Conservation (phyloP, 2,888 invertebrate species). For the Drosophila falleni region DNA sequence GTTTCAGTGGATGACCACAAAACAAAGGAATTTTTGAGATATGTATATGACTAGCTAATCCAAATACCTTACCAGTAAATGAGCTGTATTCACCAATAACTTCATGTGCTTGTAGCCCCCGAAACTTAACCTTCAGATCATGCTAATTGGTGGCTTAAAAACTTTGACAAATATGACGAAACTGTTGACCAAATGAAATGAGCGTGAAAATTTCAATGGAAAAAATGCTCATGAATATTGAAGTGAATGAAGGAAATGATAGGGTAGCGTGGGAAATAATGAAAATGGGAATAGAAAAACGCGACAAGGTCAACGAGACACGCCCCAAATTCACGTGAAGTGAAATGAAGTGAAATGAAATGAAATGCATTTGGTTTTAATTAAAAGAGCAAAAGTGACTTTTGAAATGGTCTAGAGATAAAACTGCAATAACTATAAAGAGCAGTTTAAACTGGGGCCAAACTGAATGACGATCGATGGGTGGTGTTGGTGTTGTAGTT, state of each 20-base stretch:
- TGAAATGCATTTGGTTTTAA: constrained; percentile 71
- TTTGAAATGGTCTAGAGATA: constrained; percentile 71
- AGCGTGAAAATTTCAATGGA: constrained; percentile 51
- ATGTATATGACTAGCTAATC: constrained; percentile 30
- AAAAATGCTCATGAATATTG: constrained; percentile 24
- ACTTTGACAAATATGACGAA: constrained; percentile 50
- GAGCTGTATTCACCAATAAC: constrained; percentile 29
- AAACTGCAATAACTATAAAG: constrained; percentile 78
- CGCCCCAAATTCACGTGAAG: constrained; percentile 56
- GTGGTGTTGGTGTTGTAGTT: background rate
- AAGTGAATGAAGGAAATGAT: constrained; percentile 11
- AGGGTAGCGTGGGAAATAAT: constrained; percentile 54
- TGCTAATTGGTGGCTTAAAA: constrained; percentile 56
- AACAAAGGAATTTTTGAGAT: constrained; percentile 5
- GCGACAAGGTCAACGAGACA: constrained; percentile 48
- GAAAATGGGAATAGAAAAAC: constrained; percentile 6
- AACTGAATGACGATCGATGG: constrained; percentile 41
- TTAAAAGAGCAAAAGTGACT: constrained; percentile 71
- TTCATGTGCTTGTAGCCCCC: constrained; percentile 12
- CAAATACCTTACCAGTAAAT: constrained; percentile 21
- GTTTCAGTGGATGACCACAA: constrained; percentile 24
- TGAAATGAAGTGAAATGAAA: constrained; percentile 19
- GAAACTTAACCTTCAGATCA: constrained; percentile 44
- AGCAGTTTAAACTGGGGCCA: constrained; percentile 47
- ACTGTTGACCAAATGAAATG: constrained; percentile 54